A percentile compares a stretch with the other conserved stretches of the same genome.
phyloP scores from a whole-genome alignment of 30 jellyfish, hydroid and myxozoan genomes.

The Aurelia aurita region DNA sequence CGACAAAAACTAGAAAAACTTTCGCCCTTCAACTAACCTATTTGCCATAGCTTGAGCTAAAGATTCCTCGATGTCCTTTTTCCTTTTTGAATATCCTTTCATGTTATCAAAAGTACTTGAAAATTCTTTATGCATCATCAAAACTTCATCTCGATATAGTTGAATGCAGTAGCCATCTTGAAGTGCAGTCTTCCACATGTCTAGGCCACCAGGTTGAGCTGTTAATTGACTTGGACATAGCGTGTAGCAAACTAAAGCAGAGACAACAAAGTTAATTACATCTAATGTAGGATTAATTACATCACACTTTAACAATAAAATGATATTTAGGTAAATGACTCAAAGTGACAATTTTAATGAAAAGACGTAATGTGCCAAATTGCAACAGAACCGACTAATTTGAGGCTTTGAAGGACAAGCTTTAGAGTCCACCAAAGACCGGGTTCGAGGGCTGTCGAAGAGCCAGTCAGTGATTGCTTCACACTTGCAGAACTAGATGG shows the following conservation, averaged over 20 bases:
- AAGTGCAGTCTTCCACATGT: slow-evolving; percentile 84
- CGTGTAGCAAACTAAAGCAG: slow-evolving; percentile 77
- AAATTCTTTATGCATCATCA: slow-evolving; percentile 87
- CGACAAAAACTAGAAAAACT: too few relatives aligned
- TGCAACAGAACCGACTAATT: too few relatives aligned
- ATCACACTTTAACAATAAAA: not conserved
- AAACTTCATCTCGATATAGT: slow-evolving; percentile 87
- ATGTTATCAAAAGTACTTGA: slow-evolving; percentile 67
- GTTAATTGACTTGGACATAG: slow-evolving; percentile 97
- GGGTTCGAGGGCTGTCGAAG: too few relatives aligned
- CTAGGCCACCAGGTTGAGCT: slow-evolving; percentile 85
- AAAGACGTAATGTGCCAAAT: too few relatives aligned
- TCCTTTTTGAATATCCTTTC: slow-evolving; percentile 86
- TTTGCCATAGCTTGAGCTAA: slow-evolving; percentile 68
- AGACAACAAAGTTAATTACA: not conserved
- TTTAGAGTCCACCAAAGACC: too few relatives aligned
- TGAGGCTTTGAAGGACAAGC: too few relatives aligned
- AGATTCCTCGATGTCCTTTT: slow-evolving; percentile 87
- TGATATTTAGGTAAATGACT: too few relatives aligned
- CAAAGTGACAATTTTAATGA: too few relatives aligned
- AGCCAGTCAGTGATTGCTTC: too few relatives aligned
- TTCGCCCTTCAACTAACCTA: slow-evolving; percentile 50
- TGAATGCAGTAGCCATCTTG: slow-evolving; percentile 90
- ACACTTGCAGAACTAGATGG: too few relatives aligned
- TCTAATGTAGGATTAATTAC: too few relatives aligned